These are phyloP conservation scores for Saccopteryx bilineata DNA, from an alignment of 2,113 vertebrate genomes.

Conservation along the genomic window DNA sequence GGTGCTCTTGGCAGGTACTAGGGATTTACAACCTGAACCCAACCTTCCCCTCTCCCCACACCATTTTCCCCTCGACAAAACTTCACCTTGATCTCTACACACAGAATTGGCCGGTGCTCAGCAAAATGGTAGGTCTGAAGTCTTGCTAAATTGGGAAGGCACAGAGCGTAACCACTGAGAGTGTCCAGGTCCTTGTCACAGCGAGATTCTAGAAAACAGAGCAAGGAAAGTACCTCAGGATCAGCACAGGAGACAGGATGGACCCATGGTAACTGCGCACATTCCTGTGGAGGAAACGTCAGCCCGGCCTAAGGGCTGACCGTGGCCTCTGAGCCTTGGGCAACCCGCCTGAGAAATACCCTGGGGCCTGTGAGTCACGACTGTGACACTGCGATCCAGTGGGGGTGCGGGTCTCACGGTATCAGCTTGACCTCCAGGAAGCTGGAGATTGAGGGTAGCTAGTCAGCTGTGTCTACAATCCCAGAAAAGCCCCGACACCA, in stretches of 20 bases:
- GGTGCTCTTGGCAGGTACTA: not conserved
- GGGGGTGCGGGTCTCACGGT: not conserved
- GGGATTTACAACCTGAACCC: not conserved
- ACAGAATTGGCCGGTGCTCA: slow-evolving; percentile 93
- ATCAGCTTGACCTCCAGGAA: not conserved
- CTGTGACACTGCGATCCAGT: not conserved
- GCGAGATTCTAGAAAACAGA: slow-evolving; percentile 91
- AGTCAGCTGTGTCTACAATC: not conserved
- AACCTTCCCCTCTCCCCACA: not conserved
- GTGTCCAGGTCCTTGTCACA: slow-evolving; percentile 98
- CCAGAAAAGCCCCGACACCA: not conserved
- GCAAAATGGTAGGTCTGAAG: slow-evolving; percentile 90
- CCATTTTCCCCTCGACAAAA: not conserved
- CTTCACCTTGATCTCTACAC: slow-evolving; percentile 97
- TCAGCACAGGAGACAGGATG: not conserved
- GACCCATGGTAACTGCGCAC: not conserved
- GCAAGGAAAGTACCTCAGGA: not conserved
- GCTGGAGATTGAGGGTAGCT: not conserved
- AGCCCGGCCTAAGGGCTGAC: not conserved
- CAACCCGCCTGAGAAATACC: not conserved
- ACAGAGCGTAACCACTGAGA: slow-evolving; percentile 96
- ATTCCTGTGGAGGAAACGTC: not conserved
- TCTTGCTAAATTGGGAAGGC: slow-evolving; percentile 96
- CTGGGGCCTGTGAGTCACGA: not conserved
- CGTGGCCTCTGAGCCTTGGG: not conserved